Conservation (phyloP, 2,888 invertebrate species). For the Apamea anceps region DNA sequence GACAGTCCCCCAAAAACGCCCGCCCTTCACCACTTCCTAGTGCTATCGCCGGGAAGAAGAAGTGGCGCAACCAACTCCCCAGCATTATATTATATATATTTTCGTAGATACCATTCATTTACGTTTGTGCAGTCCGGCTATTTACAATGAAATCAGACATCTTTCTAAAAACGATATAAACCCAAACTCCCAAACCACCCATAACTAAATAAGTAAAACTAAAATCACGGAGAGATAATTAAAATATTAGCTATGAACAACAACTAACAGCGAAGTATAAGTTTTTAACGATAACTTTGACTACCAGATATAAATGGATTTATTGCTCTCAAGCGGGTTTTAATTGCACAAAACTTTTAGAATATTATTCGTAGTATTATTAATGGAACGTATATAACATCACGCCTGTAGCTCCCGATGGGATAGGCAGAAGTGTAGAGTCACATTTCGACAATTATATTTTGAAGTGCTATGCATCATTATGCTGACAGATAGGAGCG, state of each 20-base stretch:
- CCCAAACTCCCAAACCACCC: slow-evolving; percentile 1
- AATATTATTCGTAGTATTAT: slow-evolving; percentile 60
- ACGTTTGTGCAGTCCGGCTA: neutral
- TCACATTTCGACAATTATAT: neutral
- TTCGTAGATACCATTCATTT: neutral
- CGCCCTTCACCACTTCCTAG: too few species aligned
- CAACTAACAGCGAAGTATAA: slow-evolving; percentile 55
- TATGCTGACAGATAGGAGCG: neutral
- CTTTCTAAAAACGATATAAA: neutral
- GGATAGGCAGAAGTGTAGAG: neutral
- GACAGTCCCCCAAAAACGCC: too few species aligned
- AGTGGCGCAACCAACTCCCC: too few species aligned
- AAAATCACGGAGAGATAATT: slow-evolving; percentile 45
- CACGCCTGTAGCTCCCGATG: neutral
- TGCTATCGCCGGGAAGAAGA: too few species aligned
- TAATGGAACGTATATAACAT: slow-evolving; percentile 51
- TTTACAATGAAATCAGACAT: neutral
- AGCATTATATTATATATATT: too few species aligned
- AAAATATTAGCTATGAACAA: slow-evolving; percentile 60
- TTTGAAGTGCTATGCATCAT: neutral
- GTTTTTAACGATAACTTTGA: slow-evolving; percentile 73
- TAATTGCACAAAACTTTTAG: slow-evolving; percentile 72
- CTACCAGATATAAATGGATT: slow-evolving; percentile 71
- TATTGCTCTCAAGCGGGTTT: slow-evolving; percentile 70
- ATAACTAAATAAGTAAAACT: slow-evolving; percentile 33